Conservation (phyloP, 2,888 invertebrate species). For the Polyommatus icarus region DNA sequence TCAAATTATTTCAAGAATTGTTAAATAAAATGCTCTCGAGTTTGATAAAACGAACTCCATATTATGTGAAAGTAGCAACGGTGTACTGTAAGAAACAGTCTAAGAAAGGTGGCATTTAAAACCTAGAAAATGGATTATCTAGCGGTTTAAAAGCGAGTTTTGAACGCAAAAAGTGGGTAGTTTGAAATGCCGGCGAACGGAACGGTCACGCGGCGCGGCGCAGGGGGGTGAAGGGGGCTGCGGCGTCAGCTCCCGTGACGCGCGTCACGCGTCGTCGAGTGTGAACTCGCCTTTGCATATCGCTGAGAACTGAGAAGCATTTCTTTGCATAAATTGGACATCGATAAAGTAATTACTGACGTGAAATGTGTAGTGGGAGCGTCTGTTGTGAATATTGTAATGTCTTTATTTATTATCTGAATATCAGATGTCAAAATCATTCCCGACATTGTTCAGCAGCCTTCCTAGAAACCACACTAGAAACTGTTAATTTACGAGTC, state of each 20-base stretch:
- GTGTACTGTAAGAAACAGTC: neutral
- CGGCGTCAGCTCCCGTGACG: constrained; percentile 42
- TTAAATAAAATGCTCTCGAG: neutral
- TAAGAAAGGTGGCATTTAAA: constrained; percentile 2
- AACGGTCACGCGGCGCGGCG: constrained; percentile 63
- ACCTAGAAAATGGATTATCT: constrained; percentile 42
- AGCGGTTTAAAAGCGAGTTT: constrained; percentile 71
- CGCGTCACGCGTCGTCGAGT: constrained; percentile 60
- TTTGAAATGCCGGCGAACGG: constrained; percentile 65
- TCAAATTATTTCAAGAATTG: too few species aligned
- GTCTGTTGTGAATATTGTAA: neutral
- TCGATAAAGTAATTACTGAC: neutral
- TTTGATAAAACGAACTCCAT: neutral
- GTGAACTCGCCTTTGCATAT: constrained; percentile 70
- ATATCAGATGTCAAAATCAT: neutral
- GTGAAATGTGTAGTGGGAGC: constrained; percentile 2
- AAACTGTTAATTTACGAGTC: too few species aligned
- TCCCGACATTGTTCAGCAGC: neutral
- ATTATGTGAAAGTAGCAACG: neutral
- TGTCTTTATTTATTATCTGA: neutral
- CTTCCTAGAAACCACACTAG: too few species aligned
- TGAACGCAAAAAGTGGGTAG: constrained; percentile 59
- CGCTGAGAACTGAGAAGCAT: constrained; percentile 46
- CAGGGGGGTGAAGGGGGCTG: constrained; percentile 51
- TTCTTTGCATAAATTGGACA: constrained; percentile 30